Percentiles rank a stretch among this genome's conserved stretches.
Conservation (phyloP, 2,113 vertebrate genomes). For the Coturnix japonica region DNA sequence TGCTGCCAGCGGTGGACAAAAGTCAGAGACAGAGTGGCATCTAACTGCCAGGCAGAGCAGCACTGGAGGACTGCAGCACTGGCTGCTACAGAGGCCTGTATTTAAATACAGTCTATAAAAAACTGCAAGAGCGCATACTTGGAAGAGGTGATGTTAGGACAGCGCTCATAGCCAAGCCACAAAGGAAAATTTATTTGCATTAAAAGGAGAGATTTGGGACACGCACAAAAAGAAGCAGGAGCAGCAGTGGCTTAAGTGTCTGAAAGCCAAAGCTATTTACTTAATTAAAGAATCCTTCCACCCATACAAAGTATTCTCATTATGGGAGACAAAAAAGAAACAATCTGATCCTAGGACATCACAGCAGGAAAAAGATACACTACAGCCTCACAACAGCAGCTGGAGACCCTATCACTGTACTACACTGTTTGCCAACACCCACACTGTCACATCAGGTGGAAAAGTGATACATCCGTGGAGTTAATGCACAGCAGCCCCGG, state of each 20-base stretch:
- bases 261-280: slow-evolving; percentile 26
- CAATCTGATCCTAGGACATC: not conserved
- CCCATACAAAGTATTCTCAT: not conserved
- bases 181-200: slow-evolving; percentile 40
- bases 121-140: slow-evolving; percentile 42
- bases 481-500: not conserved
- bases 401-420: not conserved
- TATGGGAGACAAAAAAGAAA: not conserved
- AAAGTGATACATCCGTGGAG: not conserved
- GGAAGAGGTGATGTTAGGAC: slow-evolving; percentile 53
- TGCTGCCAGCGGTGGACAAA: not conserved
- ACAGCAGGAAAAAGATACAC: not conserved
- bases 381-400: not conserved
- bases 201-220: slow-evolving; percentile 33
- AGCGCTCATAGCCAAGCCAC: slow-evolving; percentile 44
- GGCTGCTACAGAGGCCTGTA: not conserved
- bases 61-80: not conserved
- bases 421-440: not conserved
- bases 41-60: slow-evolving; percentile 8
- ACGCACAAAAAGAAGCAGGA: not conserved
- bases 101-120: slow-evolving; percentile 32
- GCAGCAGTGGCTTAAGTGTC: not conserved
- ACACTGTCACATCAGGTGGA: not conserved
- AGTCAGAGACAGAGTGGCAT: not conserved
- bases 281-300: slow-evolving; percentile 42